These are phyloP conservation scores for Cryptomyrus ogoouensis DNA, from an alignment of 2,113 vertebrate species.

Conservation along the genomic window DNA sequence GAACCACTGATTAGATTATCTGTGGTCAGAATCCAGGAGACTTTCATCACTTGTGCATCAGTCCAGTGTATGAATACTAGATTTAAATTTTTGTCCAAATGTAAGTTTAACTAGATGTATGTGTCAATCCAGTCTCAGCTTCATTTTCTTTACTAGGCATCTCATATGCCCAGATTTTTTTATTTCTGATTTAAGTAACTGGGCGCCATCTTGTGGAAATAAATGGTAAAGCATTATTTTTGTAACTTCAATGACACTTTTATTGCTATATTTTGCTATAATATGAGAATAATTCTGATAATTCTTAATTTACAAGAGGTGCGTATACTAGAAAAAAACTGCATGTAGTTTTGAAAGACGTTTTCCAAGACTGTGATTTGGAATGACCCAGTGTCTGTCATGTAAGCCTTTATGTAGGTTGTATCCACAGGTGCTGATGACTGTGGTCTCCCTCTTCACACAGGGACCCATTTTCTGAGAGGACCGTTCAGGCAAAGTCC, in stretches of 20 bases:
- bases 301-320: neutral
- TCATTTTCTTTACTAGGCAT: neutral
- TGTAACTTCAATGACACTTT: neutral
- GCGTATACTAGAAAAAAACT: neutral
- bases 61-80: neutral
- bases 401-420: neutral
- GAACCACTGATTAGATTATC: neutral
- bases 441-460: neutral
- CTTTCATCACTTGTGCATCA: neutral
- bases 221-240: neutral
- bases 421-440: neutral
- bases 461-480: neutral
- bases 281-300: neutral
- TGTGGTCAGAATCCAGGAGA: neutral
- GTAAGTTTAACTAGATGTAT: neutral
- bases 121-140: neutral
- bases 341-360: neutral
- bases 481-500: neutral
- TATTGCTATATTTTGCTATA: neutral
- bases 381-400: neutral
- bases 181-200: neutral
- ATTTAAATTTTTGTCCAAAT: neutral
- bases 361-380: neutral
- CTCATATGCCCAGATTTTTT: neutral
- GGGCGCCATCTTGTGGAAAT: constrained; percentile 13